Evolutionary conservation across 2,888 invertebrate genomes (phyloP).

Genomic region (Arrhopalites spinosus): DNA sequence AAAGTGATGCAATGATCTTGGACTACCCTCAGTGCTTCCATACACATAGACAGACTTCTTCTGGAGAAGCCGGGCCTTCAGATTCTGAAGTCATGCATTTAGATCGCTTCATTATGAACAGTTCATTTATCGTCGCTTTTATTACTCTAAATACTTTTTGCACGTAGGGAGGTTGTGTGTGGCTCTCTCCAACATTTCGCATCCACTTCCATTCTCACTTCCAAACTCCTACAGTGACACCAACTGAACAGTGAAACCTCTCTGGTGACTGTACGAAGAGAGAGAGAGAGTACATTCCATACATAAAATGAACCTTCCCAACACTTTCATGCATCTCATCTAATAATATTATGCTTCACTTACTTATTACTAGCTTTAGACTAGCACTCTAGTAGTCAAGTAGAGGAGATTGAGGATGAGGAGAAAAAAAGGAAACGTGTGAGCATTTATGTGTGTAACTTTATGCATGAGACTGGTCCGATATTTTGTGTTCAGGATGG

Average conservation of each 20-base stretch:
- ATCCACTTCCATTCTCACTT: not conserved
- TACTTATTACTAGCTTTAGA: not conserved
- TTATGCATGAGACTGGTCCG: too few relatives aligned
- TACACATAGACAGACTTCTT: slow-evolving; percentile 37
- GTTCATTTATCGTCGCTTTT: slow-evolving; percentile 54
- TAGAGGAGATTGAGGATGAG: not conserved
- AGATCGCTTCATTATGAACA: slow-evolving; percentile 57
- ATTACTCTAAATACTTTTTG: slow-evolving; percentile 39
- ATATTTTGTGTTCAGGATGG: too few relatives aligned
- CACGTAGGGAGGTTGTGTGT: slow-evolving; percentile 2
- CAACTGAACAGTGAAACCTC: not conserved
- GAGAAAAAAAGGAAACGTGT: slow-evolving; percentile 12
- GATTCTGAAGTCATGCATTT: slow-evolving; percentile 50
- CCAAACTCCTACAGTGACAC: not conserved
- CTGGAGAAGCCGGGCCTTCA: too few relatives aligned
- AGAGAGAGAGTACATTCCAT: not conserved
- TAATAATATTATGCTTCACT: too few relatives aligned
- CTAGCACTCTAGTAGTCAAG: too few relatives aligned
- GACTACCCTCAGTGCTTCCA: too few relatives aligned
- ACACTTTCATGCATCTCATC: too few relatives aligned
- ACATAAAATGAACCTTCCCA: too few relatives aligned
- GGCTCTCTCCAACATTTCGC: not conserved
- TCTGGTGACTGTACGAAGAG: too few relatives aligned
- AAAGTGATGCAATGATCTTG: too few relatives aligned
- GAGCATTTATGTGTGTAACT: slow-evolving; percentile 13